Conservation (phyloP, 2,888 invertebrate species). For the Synergus gifuensis region DNA sequence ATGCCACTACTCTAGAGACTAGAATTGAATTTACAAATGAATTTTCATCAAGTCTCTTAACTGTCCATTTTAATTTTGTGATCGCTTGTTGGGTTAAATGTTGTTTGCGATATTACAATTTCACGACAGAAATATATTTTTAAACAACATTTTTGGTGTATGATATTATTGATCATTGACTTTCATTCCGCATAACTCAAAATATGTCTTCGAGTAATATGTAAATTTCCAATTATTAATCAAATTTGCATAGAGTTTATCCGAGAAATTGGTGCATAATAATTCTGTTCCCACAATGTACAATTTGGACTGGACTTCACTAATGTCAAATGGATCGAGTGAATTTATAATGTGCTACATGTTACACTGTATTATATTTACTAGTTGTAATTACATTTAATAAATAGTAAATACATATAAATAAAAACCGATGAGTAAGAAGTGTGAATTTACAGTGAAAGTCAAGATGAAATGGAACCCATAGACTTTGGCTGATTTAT, state of each 20-base stretch:
- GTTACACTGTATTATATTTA: not conserved
- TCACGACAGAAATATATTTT: not conserved
- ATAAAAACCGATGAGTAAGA: constrained; percentile 15
- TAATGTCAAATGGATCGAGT: not conserved
- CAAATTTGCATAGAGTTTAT: constrained; percentile 34
- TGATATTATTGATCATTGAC: too few species aligned
- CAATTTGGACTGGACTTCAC: constrained; percentile 2
- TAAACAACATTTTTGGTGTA: not conserved
- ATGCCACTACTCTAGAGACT: not conserved
- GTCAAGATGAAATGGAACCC: constrained; percentile 4
- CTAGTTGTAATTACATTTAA: constrained; percentile 1
- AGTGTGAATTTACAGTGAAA: not conserved
- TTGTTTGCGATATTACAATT: not conserved
- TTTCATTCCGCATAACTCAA: not conserved
- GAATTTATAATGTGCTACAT: not conserved
- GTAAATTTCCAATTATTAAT: constrained; percentile 17
- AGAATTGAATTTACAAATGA: not conserved
- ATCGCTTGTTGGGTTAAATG: not conserved
- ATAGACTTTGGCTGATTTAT: constrained; percentile 26
- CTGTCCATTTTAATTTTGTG: constrained; percentile 20
- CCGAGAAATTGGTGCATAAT: constrained; percentile 13
- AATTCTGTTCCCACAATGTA: constrained; percentile 4
- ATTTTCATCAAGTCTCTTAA: constrained; percentile 15
- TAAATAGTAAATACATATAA: not conserved
- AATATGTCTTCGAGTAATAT: not conserved